Percentiles rank a stretch among this genome's conserved stretches.
Conservation (phyloP, 2,797 vertebrate genomes). For the Lerista edwardsae region DNA sequence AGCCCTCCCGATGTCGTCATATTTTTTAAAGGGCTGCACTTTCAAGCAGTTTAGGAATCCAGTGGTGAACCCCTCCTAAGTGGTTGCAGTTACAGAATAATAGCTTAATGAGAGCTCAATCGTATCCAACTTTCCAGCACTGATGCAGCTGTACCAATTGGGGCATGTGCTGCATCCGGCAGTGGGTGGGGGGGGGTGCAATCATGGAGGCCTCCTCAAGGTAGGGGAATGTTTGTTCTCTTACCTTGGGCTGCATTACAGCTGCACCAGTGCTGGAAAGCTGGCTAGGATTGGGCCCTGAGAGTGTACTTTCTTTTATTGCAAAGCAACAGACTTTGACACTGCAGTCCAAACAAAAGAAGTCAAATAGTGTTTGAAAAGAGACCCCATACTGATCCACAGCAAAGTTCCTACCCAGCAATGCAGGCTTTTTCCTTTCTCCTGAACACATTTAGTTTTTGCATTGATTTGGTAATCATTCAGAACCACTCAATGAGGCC, state of each 20-base stretch:
- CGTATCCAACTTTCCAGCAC: not conserved
- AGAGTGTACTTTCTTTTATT: not conserved
- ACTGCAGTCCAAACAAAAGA: not conserved
- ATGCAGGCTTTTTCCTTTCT: accelerated
- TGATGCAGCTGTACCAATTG: no score
- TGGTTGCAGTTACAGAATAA: not conserved
- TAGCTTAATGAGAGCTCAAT: no score
- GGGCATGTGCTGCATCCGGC: no score
- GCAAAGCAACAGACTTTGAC: not conserved
- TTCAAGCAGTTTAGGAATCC: not conserved
- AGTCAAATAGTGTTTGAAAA: not conserved
- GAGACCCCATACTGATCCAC: not conserved
- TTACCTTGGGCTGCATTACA: no score
- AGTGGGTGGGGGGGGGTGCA: no score
- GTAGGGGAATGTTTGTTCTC: no score
- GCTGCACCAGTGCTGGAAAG: not conserved
- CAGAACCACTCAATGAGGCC: not conserved
- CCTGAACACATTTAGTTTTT: not conserved
- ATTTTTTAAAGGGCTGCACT: not conserved
- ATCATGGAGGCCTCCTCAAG: no score
- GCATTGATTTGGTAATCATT: not conserved
- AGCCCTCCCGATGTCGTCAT: no score
- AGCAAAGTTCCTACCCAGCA: slow-evolving; percentile 14
- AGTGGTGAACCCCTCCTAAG: not conserved
- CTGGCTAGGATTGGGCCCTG: not conserved